A percentile compares a stretch with the other conserved stretches of the same genome.
phyloP scores from a whole-genome alignment of 1,140 invertebrate genomes.

The Bactericera cockerelli region DNA sequence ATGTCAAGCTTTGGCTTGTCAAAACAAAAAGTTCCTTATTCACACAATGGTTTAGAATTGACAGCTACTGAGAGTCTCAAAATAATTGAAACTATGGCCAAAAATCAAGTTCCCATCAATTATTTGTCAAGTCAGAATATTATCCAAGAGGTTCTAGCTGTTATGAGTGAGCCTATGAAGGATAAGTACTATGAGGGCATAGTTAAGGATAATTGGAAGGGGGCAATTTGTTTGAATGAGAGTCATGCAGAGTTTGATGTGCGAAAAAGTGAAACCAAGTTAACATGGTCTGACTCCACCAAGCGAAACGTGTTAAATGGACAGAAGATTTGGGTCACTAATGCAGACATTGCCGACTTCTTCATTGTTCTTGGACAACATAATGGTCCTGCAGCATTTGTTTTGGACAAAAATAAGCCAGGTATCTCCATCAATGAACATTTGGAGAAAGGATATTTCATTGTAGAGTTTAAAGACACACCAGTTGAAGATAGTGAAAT shows the following conservation, averaged over 20 bases:
- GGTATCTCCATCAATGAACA: conserved; percentile 6
- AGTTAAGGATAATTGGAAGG: conserved; percentile 11
- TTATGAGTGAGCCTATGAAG: conserved; percentile 8
- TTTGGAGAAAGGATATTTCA: conserved; percentile 8
- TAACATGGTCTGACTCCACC: background rate
- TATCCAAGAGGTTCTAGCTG: background rate
- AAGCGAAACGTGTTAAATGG: conserved; percentile 15
- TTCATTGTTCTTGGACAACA: conserved; percentile 17
- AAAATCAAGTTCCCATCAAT: background rate
- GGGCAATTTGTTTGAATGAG: conserved; percentile 14
- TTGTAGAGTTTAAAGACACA: conserved; percentile 11
- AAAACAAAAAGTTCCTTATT: conserved; percentile 8
- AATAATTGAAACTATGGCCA: conserved; percentile 10
- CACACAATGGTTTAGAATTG: conserved; percentile 11
- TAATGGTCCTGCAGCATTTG: conserved; percentile 4
- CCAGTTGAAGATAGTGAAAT: background rate
- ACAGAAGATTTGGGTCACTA: conserved; percentile 18
- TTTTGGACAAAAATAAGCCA: conserved; percentile 14
- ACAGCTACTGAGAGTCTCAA: conserved; percentile 14
- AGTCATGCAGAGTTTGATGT: conserved; percentile 15
- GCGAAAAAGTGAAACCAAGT: conserved; percentile 3
- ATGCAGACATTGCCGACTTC: conserved; percentile 16
- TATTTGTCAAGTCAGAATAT: conserved; percentile 7
- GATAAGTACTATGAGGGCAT: conserved; percentile 16
- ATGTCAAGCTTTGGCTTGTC: background rate